Conservation (phyloP, 2,113 vertebrate species). For the Eptatretus burgeri region DNA sequence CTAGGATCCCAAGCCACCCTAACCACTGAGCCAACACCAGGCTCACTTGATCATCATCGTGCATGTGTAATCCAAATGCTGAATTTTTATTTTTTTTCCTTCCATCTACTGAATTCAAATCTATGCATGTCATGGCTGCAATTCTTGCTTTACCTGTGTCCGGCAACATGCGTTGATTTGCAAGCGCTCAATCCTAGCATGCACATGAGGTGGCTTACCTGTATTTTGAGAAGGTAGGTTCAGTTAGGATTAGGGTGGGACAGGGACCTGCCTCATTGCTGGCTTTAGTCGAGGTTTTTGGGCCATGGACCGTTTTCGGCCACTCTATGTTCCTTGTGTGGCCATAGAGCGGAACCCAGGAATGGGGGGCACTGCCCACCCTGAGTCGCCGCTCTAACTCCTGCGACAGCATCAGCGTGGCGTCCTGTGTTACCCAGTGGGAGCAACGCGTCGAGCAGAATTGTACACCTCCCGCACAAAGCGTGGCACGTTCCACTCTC, state of each 20-base stretch:
- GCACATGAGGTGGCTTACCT: background rate
- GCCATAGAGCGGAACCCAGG: constrained; percentile 1
- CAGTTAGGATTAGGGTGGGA: background rate
- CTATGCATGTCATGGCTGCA: background rate
- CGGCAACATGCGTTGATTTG: background rate
- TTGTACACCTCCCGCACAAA: background rate
- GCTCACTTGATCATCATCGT: too few relatives aligned
- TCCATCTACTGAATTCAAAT: background rate
- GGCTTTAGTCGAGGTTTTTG: background rate
- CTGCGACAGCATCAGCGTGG: constrained; percentile 47
- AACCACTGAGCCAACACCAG: too few relatives aligned
- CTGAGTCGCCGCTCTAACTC: constrained; percentile 27
- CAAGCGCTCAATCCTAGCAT: background rate
- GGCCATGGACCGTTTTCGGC: background rate
- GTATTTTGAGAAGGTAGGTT: background rate
- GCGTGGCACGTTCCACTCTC: background rate
- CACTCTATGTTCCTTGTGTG: background rate
- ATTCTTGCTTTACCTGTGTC: background rate
- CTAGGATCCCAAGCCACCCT: too few relatives aligned
- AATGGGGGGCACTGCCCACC: too few relatives aligned
- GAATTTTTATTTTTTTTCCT: too few relatives aligned
- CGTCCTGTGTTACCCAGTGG: constrained; percentile 56
- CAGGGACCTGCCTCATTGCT: background rate
- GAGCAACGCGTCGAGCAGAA: constrained; percentile 32
- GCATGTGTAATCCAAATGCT: too few relatives aligned